phyloP scores from a whole-genome alignment of 2,888 invertebrate genomes.

The Cybosia mesomella region DNA sequence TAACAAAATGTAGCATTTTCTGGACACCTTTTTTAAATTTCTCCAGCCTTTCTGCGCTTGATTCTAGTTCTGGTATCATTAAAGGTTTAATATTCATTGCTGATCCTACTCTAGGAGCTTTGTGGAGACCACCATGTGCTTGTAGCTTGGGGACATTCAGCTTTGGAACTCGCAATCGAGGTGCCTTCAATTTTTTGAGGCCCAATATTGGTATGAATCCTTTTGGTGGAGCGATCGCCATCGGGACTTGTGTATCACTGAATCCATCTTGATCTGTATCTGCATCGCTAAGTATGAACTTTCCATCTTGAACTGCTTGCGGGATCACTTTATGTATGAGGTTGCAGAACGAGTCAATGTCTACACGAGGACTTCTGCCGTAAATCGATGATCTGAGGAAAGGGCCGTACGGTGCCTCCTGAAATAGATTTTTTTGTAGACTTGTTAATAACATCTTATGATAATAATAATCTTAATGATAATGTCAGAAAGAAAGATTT shows the following conservation, averaged over 20 bases:
- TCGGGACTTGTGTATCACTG: conserved; percentile 66
- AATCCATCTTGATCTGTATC: conserved; percentile 66
- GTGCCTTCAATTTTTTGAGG: conserved; percentile 57
- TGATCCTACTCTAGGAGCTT: conserved; percentile 67
- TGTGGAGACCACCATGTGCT: conserved; percentile 38
- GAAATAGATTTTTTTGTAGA: conserved; percentile 26
- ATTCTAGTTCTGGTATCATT: conserved; percentile 64
- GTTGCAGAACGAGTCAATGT: conserved; percentile 72
- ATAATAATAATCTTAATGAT: too few species aligned
- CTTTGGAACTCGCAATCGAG: conserved; percentile 64
- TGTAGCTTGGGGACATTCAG: conserved; percentile 68
- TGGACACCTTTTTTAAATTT: conserved; percentile 79
- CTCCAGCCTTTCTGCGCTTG: conserved; percentile 78
- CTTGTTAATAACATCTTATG: background rate
- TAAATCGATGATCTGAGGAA: conserved; percentile 35
- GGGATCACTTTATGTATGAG: conserved; percentile 77
- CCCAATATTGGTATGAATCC: conserved; percentile 64
- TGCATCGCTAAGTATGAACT: conserved; percentile 64
- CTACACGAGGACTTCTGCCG: conserved; percentile 48
- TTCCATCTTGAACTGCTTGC: conserved; percentile 73
- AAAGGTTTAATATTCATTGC: conserved; percentile 58
- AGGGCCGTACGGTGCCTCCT: conserved; percentile 43
- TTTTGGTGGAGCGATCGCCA: conserved; percentile 69
- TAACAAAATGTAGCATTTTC: conserved; percentile 79
- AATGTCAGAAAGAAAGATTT: too few species aligned